Evolutionary conservation across 2,888 invertebrate genomes (phyloP), one percentile per base, ranked within the genome.

Genomic region (Baccha elongata): DNA sequence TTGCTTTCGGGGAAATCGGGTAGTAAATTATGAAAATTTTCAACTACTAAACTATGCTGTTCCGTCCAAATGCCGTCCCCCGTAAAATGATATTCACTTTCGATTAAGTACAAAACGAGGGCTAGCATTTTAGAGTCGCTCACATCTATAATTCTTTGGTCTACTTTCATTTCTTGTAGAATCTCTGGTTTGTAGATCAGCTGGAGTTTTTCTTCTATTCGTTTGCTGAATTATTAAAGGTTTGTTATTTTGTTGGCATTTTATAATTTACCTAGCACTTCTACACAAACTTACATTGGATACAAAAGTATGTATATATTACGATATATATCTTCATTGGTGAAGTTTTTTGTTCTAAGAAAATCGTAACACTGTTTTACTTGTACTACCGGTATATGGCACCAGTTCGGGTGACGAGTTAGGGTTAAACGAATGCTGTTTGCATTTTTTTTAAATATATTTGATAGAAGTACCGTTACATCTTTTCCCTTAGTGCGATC

Each of bases 41-140:
- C 89, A 13, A 90, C 89, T 35, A 88, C 88, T 46, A 89, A 87
- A 5, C 87, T 86, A 64, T 89, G 89, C 52, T 89, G 88, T 58
- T 91, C 91, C 0, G 88, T 88, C 95, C 95, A 96, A 42, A 96
- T 92, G 0, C 94, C 96, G 87, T 95, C 94, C 0, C 95, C 95
- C 11, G 93, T 94, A 87, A 96, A 96, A 88, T 95, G 94, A 88
- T 93, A 93, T 86, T 93, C 93, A 85, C 92, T 93, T 89, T 96
- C 96, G 19, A 96, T 93, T 69, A 93, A 92, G 88, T 96, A 96
- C 48, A 95, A 87, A 62, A 93, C 92, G 29, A 96, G 89, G 55
- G 94, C 93, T 15, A 96, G 89, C 55, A 93, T 90, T 81, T 94
- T 93, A 13, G 89, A 87, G 52, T 92, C 92, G 0, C 90, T 91